phyloP scores from a whole-genome alignment of 2,113 vertebrate species.

The Lepidothrix coronata region DNA sequence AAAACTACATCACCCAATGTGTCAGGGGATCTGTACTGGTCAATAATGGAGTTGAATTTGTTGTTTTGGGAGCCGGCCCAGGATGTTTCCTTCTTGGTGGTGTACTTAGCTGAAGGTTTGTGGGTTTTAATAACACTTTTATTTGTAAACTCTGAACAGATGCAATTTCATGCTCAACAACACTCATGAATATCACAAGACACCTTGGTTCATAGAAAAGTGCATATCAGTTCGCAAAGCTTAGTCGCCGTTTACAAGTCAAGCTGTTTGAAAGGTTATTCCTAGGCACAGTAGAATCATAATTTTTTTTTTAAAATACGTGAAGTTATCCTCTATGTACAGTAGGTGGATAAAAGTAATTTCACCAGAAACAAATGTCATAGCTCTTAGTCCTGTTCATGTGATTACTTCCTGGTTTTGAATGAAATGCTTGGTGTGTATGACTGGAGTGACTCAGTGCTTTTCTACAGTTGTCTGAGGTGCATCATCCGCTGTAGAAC shows the following conservation, averaged over 20 bases:
- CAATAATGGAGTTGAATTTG: not conserved
- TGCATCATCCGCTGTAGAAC: not conserved
- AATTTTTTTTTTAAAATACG: not conserved
- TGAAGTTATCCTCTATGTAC: not conserved
- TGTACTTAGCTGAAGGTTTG: not conserved
- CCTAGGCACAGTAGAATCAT: not conserved
- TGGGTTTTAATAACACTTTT: not conserved
- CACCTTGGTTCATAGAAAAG: not conserved
- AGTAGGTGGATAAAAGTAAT: not conserved
- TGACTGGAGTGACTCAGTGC: conserved; percentile 67
- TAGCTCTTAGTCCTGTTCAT: not conserved
- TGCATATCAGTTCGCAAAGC: not conserved
- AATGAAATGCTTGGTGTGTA: not conserved
- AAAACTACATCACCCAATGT: not conserved
- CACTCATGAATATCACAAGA: not conserved
- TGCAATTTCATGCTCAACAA: not conserved
- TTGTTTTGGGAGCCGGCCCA: not conserved
- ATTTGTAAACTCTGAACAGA: not conserved
- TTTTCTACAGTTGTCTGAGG: not conserved
- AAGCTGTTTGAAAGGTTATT: not conserved
- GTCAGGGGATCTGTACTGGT: not conserved
- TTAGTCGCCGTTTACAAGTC: not conserved
- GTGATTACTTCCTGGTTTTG: not conserved
- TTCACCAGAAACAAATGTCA: not conserved
- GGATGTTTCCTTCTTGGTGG: not conserved